Percentiles rank a stretch among this genome's conserved stretches.
These are phyloP conservation scores for Archocentrus centrarchus DNA, from an alignment of 2,113 vertebrate species.

Conservation along the genomic window DNA sequence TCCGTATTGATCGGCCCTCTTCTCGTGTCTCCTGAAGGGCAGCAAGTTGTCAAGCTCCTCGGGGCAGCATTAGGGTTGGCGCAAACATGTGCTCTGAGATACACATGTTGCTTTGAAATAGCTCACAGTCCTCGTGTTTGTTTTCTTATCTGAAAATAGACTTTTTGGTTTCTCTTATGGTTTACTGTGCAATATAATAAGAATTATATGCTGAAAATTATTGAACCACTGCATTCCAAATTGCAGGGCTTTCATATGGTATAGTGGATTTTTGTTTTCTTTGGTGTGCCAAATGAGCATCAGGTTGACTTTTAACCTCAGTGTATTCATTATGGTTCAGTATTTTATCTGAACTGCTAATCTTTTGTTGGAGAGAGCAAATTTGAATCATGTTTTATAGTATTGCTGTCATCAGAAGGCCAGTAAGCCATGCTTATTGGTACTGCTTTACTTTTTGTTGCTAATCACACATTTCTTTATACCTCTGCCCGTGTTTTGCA, in stretches of 20 bases:
- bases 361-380: neutral
- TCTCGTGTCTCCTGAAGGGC: slow-evolving; percentile 44
- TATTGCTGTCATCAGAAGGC: neutral
- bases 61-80: slow-evolving; percentile 18
- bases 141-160: slow-evolving; percentile 23
- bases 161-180: slow-evolving; percentile 1
- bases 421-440: neutral
- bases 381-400: neutral
- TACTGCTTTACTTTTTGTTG: neutral
- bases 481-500: neutral
- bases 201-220: neutral
- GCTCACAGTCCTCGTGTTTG: slow-evolving; percentile 26
- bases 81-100: slow-evolving; percentile 43
- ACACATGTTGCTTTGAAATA: slow-evolving; percentile 45
- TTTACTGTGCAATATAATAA: neutral
- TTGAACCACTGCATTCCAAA: neutral
- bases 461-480: neutral
- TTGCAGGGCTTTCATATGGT: slow-evolving; percentile 10
- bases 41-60: slow-evolving; percentile 30
- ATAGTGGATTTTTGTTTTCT: slow-evolving; percentile 7
- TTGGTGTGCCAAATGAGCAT: slow-evolving; percentile 1
- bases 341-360: slow-evolving; percentile 6
- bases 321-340: slow-evolving; percentile 5
- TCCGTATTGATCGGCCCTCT: slow-evolving; percentile 53
- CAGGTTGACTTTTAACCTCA: slow-evolving; percentile 40